A percentile compares a stretch with the other conserved stretches of the same genome.
Conservation (phyloP, 1,140 invertebrate species). For the Brachionus manjavacas region DNA sequence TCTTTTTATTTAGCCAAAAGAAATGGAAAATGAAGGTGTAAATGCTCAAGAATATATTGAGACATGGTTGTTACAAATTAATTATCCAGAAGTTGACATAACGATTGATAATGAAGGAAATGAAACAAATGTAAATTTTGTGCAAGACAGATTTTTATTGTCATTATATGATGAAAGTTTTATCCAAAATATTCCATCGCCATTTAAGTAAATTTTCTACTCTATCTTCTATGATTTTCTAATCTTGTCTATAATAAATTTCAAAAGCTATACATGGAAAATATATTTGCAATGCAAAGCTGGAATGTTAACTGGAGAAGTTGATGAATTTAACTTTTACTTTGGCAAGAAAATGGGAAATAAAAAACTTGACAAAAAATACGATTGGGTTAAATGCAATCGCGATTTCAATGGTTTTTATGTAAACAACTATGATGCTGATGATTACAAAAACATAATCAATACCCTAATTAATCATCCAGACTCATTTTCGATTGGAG, state of each 20-base stretch:
- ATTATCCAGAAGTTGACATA: slow-evolving; percentile 38
- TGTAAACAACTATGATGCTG: slow-evolving; percentile 16
- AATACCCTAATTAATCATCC: not conserved
- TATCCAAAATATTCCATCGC: not conserved
- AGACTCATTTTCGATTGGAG: slow-evolving; percentile 4
- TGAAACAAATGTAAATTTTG: not conserved
- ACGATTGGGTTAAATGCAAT: slow-evolving; percentile 41
- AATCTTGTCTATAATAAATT: not conserved
- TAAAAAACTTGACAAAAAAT: not conserved
- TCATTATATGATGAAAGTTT: slow-evolving; percentile 9
- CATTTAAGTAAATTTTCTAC: slow-evolving; percentile 14
- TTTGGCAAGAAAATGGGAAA: not conserved
- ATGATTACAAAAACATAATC: slow-evolving; percentile 1
- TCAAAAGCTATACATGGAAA: slow-evolving; percentile 31
- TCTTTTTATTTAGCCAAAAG: not conserved
- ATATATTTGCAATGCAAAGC: slow-evolving; percentile 37
- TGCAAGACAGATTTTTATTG: not conserved
- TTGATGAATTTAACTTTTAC: not conserved
- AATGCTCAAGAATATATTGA: slow-evolving; percentile 28
- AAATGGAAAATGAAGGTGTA: not conserved
- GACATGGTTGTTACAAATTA: slow-evolving; percentile 33
- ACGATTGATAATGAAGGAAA: not conserved
- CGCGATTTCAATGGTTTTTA: slow-evolving; percentile 37
- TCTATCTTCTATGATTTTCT: too few species aligned
- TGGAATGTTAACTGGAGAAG: not conserved